A percentile compares a stretch with the other conserved stretches of the same genome.
Conservation (phyloP, 2,113 vertebrate genomes). For the Shinisaurus crocodilurus region DNA sequence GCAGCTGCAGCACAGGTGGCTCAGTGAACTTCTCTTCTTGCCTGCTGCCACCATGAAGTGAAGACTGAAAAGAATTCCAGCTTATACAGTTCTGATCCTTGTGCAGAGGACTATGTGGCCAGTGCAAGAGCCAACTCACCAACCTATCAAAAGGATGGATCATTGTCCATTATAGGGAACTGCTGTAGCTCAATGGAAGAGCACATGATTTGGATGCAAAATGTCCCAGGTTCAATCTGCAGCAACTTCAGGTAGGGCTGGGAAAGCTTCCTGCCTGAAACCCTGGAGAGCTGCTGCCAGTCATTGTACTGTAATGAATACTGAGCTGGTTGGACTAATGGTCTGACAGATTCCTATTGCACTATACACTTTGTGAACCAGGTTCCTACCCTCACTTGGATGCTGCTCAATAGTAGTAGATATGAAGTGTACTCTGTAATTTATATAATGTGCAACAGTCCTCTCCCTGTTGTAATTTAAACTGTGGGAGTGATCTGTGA, state of each 20-base stretch:
- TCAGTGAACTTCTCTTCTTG: not conserved
- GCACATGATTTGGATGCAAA: not conserved
- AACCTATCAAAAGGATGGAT: not conserved
- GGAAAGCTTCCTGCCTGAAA: not conserved
- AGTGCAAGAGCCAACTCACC: not conserved
- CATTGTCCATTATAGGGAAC: not conserved
- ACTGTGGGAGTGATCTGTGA: not conserved
- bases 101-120: not conserved
- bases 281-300: not conserved
- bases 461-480: conserved; percentile 1
- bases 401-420: not conserved
- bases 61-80: not conserved
- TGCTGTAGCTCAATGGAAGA: not conserved
- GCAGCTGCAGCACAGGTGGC: too few species aligned
- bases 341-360: not conserved
- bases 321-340: not conserved
- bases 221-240: not conserved
- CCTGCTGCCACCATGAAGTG: not conserved
- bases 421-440: not conserved
- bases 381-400: not conserved
- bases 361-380: not conserved
- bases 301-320: not conserved
- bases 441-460: not conserved
- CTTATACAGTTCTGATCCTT: not conserved
- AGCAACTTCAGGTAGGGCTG: not conserved